Percentiles rank a stretch among this genome's conserved stretches.
Evolutionary conservation across 2,888 invertebrate genomes (phyloP).

Genomic region (Phania funesta): DNA sequence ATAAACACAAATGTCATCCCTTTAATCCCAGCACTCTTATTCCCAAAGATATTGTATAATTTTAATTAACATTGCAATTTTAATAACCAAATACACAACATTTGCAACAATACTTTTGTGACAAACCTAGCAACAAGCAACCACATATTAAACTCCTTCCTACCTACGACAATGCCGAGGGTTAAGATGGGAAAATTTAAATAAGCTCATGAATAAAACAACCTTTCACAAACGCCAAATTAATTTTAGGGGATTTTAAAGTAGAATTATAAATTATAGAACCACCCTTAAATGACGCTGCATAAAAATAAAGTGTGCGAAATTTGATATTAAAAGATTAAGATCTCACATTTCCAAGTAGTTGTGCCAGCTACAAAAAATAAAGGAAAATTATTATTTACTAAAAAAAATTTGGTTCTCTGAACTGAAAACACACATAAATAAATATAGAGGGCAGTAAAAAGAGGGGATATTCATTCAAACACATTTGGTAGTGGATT

Average conservation of each 20-base stretch:
- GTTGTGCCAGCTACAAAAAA: slow-evolving; percentile 40
- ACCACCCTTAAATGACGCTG: slow-evolving; percentile 9
- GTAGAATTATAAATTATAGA: slow-evolving; percentile 35
- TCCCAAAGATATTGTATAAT: slow-evolving; percentile 53
- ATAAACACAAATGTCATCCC: no score
- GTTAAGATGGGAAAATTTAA: not conserved
- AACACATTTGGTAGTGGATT: no score
- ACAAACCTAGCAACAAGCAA: not conserved
- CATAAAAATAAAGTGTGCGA: slow-evolving; percentile 27
- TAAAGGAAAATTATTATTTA: not conserved
- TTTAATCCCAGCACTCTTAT: not conserved
- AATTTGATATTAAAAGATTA: slow-evolving; percentile 62
- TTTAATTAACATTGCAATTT: slow-evolving; percentile 68
- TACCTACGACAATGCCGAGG: slow-evolving; percentile 31
- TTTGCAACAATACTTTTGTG: not conserved
- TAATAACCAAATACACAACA: slow-evolving; percentile 21
- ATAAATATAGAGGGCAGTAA: no score
- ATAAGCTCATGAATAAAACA: not conserved
- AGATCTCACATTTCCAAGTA: slow-evolving; percentile 46
- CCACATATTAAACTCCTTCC: not conserved
- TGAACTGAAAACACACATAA: no score
- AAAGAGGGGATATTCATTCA: no score
- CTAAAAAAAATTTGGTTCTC: not conserved
- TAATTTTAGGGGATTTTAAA: not conserved
- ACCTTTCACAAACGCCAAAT: slow-evolving; percentile 13